Percentiles rank a stretch among this genome's conserved stretches.
These are phyloP conservation scores for Eilema depressum DNA, from an alignment of 2,888 invertebrate species.

Conservation along the genomic window DNA sequence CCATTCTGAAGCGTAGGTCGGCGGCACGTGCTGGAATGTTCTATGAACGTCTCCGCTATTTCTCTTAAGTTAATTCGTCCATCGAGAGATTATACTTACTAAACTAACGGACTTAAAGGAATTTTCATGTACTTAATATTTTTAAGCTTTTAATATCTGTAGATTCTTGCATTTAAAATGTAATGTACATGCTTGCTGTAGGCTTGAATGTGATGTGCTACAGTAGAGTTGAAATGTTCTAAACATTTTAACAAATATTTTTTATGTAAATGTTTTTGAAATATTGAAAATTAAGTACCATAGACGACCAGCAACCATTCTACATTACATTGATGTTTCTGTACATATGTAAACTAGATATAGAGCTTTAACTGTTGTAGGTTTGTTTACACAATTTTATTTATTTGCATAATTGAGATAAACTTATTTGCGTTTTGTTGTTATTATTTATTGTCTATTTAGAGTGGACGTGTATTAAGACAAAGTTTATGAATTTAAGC, in stretches of 20 bases:
- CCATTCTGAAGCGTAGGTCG: constrained; percentile 13
- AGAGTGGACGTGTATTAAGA: constrained; percentile 29
- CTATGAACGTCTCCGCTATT: constrained; percentile 43
- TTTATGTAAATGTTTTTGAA: constrained; percentile 42
- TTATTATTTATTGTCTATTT: constrained; percentile 52
- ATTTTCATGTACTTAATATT: constrained; percentile 82
- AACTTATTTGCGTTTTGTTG: constrained; percentile 37
- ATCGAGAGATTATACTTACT: constrained; percentile 73
- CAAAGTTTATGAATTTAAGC: constrained; percentile 19
- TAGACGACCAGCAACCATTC: constrained; percentile 43
- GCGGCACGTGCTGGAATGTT: constrained; percentile 38
- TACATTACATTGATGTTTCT: constrained; percentile 63
- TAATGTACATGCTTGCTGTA: constrained; percentile 65
- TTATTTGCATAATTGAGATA: constrained; percentile 61
- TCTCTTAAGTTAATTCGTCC: constrained; percentile 71
- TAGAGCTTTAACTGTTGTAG: constrained; percentile 85
- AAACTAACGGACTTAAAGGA: constrained; percentile 71
- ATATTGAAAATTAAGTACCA: constrained; percentile 35
- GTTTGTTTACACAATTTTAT: constrained; percentile 64
- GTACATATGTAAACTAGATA: constrained; percentile 84
- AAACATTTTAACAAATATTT: constrained; percentile 45
- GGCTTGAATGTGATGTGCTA: constrained; percentile 36
- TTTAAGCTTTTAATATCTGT: constrained; percentile 69
- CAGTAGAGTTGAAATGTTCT: constrained; percentile 42
- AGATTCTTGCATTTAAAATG: constrained; percentile 72